Conservation (phyloP, 2,113 vertebrate genomes). For the Tragelaphus strepsiceros region DNA sequence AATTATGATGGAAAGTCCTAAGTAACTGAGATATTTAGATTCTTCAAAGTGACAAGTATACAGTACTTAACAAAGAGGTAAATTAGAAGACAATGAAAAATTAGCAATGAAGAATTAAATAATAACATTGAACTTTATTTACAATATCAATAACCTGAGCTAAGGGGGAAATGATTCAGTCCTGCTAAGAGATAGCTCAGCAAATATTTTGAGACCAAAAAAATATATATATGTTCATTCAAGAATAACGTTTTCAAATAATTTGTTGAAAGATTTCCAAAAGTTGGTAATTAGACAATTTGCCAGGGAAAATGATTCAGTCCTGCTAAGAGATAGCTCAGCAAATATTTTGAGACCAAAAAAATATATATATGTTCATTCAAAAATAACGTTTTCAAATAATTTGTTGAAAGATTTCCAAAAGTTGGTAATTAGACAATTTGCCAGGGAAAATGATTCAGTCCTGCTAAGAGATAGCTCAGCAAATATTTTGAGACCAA, state of each 20-base stretch:
- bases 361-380: not conserved
- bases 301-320: not conserved
- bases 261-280: constrained; percentile 58
- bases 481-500: constrained; percentile 27
- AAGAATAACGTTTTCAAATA: constrained; percentile 16
- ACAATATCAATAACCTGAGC: constrained; percentile 40
- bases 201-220: constrained; percentile 10
- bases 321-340: not conserved
- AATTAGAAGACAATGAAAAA: not conserved
- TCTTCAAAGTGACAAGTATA: constrained; percentile 49
- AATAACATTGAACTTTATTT: constrained; percentile 29
- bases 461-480: not conserved
- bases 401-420: constrained; percentile 55
- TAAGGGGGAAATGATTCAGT: not conserved
- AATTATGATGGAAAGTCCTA: constrained; percentile 30
- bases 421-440: constrained; percentile 29
- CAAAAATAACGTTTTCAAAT: constrained; percentile 17
- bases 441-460: not conserved
- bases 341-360: constrained; percentile 22
- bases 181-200: not conserved
- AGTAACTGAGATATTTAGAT: constrained; percentile 66
- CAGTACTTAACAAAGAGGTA: constrained; percentile 37
- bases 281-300: constrained; percentile 30
- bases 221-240: not conserved
- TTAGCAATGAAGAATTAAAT: constrained; percentile 1